Evolutionary conservation across 2,797 vertebrate species (phyloP).

Genomic region (Alcedo quadribrachys): DNA sequence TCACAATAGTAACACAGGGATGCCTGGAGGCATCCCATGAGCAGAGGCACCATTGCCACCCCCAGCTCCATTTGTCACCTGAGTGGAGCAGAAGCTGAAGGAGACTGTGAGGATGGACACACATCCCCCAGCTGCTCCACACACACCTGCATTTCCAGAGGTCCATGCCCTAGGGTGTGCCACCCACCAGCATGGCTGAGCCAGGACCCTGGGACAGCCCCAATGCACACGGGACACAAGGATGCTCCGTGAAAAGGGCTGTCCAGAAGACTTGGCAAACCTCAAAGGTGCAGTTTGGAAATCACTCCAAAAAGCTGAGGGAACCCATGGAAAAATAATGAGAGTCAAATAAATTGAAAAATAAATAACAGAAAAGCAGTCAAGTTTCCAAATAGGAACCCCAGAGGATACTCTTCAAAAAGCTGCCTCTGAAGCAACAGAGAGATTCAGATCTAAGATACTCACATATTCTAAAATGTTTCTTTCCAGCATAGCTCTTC

Average conservation of each 20-base stretch:
- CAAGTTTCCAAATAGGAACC: not conserved
- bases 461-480: not conserved
- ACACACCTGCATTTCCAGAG: fast-evolving
- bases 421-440: not conserved
- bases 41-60: not conserved
- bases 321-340: not conserved
- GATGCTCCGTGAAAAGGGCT: not conserved
- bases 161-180: not conserved
- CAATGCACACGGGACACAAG: fast-evolving
- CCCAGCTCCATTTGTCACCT: not conserved
- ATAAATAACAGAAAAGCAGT: not conserved
- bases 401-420: not conserved
- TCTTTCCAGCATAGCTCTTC: not conserved
- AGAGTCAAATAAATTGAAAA: not conserved
- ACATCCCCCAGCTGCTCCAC: not conserved
- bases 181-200: not conserved
- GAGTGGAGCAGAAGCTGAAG: not conserved
- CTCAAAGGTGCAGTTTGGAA: not conserved
- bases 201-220: not conserved
- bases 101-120: not conserved
- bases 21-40: not conserved
- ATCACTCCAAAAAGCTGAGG: not conserved
- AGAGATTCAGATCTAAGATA: not conserved
- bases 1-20: not conserved
- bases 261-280: not conserved